Evolutionary conservation across 2,888 invertebrate species (phyloP).

Genomic region (Aproaerema taeniolella): DNA sequence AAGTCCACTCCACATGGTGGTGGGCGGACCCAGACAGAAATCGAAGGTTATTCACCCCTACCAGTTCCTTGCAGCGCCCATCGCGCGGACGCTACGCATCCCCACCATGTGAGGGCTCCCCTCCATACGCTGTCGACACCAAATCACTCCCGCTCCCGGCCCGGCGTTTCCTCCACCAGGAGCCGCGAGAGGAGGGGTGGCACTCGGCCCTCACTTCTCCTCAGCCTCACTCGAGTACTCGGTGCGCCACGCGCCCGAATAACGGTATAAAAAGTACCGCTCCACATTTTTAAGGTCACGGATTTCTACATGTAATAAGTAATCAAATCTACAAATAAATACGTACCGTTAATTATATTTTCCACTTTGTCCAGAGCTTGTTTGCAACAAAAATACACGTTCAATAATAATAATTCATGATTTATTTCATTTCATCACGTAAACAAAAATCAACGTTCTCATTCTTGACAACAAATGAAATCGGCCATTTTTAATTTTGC

Average conservation of each 20-base stretch:
- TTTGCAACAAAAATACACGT: background rate
- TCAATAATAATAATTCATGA: slow-evolving; percentile 12
- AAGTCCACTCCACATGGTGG: slow-evolving; percentile 36
- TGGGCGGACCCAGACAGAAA: slow-evolving; percentile 50
- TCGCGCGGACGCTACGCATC: slow-evolving; percentile 64
- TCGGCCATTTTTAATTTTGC: slow-evolving; percentile 60
- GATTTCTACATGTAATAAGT: slow-evolving; percentile 9
- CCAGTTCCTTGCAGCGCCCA: slow-evolving; percentile 63
- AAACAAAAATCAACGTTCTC: slow-evolving; percentile 37
- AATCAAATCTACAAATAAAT: no score
- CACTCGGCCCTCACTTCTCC: slow-evolving; percentile 47
- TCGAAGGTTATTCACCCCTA: slow-evolving; percentile 74
- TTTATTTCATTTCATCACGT: slow-evolving; percentile 22
- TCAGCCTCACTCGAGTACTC: slow-evolving; percentile 36
- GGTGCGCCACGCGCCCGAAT: slow-evolving; percentile 62
- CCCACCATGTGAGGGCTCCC: slow-evolving; percentile 75
- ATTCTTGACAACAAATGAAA: slow-evolving; percentile 57
- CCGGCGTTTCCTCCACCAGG: slow-evolving; percentile 72
- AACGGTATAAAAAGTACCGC: slow-evolving; percentile 53
- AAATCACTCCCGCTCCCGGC: slow-evolving; percentile 76
- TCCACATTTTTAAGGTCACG: slow-evolving; percentile 15
- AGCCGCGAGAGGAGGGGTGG: slow-evolving; percentile 72
- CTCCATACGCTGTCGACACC: slow-evolving; percentile 67
- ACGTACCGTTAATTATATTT: no score
- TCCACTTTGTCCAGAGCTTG: background rate